A percentile compares a stretch with the other conserved stretches of the same genome.
phyloP scores from a whole-genome alignment of 53 echinoderm and acorn worm species.

The Holothuria scabra region DNA sequence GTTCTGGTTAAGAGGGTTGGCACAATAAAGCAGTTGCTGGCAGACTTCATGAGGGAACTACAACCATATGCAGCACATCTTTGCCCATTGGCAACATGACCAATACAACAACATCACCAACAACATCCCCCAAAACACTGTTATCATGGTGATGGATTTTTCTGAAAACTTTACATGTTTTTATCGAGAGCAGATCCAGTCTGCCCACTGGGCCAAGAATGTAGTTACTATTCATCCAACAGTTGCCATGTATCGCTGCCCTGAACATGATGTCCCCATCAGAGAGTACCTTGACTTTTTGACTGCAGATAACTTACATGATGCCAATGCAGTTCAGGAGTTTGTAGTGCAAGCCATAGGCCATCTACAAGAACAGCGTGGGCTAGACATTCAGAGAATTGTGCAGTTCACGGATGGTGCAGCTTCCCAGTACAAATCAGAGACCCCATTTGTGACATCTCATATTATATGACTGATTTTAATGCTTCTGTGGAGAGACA shows the following conservation, averaged over 20 bases:
- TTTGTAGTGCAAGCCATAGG: conserved; percentile 47
- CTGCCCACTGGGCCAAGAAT: too few species aligned
- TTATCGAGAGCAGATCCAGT: too few species aligned
- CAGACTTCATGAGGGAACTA: neutral
- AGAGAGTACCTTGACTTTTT: conserved; percentile 62
- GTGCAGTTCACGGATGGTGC: conserved; percentile 69
- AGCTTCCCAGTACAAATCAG: conserved; percentile 63
- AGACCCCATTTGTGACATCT: conserved; percentile 55
- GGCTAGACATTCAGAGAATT: conserved; percentile 41
- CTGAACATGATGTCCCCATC: conserved; percentile 43
- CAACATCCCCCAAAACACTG: conserved; percentile 36
- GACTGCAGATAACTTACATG: conserved; percentile 61
- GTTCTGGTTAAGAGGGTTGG: conserved; percentile 12
- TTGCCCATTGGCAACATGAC: conserved; percentile 48
- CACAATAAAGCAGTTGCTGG: conserved; percentile 12
- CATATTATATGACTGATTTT: neutral
- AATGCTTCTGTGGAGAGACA: conserved; percentile 49
- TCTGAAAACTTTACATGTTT: conserved; percentile 19
- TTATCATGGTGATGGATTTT: conserved; percentile 44
- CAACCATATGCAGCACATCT: conserved; percentile 32
- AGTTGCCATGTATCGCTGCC: conserved; percentile 66
- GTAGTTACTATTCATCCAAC: conserved; percentile 48
- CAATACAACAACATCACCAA: conserved; percentile 31
- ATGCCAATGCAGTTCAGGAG: conserved; percentile 57
- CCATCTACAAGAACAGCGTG: conserved; percentile 41